Evolutionary conservation across 2,888 invertebrate species (phyloP).

Genomic region (Xanthostigma xanthostigma): DNA sequence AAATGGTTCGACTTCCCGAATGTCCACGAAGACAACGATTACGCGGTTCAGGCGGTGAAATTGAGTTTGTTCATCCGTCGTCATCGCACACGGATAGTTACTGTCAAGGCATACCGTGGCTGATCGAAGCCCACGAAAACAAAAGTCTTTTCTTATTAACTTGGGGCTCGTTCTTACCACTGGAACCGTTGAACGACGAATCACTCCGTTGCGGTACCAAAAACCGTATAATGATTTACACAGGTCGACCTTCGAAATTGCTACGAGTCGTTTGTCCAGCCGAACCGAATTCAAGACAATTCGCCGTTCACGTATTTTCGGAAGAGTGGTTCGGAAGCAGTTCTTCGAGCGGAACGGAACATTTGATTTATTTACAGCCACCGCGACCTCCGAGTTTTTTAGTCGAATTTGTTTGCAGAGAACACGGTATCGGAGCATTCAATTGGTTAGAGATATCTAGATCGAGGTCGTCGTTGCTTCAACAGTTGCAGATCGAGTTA

Average conservation of each 20-base stretch:
- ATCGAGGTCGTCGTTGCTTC: conserved; percentile 42
- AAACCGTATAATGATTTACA: conserved; percentile 68
- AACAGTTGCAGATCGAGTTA: conserved; percentile 38
- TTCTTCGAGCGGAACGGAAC: conserved; percentile 5
- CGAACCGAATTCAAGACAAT: conserved; percentile 45
- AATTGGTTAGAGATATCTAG: conserved; percentile 62
- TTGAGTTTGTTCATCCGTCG: conserved; percentile 47
- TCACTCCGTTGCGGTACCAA: conserved; percentile 56
- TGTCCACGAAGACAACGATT: conserved; percentile 49
- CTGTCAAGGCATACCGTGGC: conserved; percentile 64
- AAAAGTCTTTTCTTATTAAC: conserved; percentile 67
- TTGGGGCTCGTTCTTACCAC: conserved; percentile 63
- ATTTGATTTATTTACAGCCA: conserved; percentile 15
- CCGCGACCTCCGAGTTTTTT: conserved; percentile 43
- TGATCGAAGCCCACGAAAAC: conserved; percentile 64
- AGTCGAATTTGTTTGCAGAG: conserved; percentile 52
- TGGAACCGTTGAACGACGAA: conserved; percentile 43
- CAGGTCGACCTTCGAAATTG: conserved; percentile 49
- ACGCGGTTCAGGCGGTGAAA: conserved; percentile 48
- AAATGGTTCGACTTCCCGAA: conserved; percentile 45
- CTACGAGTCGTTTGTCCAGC: conserved; percentile 59
- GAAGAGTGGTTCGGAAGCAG: conserved; percentile 55
- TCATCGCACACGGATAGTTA: conserved; percentile 43
- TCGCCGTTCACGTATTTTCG: conserved; percentile 62
- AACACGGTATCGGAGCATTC: conserved; percentile 60